Conservation (phyloP, 2,888 invertebrate genomes). For the Minunthozetes semirufus region DNA sequence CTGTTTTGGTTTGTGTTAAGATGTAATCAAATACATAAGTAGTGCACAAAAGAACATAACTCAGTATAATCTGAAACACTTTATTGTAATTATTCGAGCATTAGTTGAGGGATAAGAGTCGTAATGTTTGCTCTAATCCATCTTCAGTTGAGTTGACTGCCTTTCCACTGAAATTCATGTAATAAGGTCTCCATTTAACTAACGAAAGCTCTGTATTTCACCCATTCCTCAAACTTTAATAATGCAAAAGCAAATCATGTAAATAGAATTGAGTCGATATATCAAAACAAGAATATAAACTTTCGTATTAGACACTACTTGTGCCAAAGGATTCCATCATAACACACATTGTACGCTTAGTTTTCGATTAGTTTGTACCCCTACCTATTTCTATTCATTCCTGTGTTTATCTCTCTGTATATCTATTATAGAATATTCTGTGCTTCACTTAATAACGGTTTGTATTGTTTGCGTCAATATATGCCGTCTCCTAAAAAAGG, state of each 20-base stretch:
- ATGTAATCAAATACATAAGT: conserved; percentile 16
- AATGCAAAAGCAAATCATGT: background rate
- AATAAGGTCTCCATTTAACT: background rate
- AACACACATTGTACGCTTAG: background rate
- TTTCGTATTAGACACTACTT: background rate
- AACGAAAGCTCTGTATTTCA: background rate
- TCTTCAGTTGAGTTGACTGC: background rate
- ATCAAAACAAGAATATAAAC: background rate
- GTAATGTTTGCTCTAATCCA: conserved; percentile 6
- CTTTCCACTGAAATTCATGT: too few relatives aligned
- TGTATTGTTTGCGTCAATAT: conserved; percentile 18
- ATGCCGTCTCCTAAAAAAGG: background rate
- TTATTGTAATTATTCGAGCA: conserved; percentile 29
- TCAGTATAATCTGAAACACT: conserved; percentile 10
- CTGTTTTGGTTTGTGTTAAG: background rate
- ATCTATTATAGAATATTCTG: background rate
- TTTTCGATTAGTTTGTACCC: background rate
- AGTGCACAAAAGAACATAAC: background rate
- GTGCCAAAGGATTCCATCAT: background rate
- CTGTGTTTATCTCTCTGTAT: background rate
- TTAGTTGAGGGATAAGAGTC: conserved; percentile 7
- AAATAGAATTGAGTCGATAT: conserved; percentile 7
- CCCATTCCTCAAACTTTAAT: background rate
- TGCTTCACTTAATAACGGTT: conserved; percentile 12
- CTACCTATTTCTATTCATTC: background rate